phyloP scores from a whole-genome alignment of 2,797 vertebrate species.

The Coccyzus lansbergi region DNA sequence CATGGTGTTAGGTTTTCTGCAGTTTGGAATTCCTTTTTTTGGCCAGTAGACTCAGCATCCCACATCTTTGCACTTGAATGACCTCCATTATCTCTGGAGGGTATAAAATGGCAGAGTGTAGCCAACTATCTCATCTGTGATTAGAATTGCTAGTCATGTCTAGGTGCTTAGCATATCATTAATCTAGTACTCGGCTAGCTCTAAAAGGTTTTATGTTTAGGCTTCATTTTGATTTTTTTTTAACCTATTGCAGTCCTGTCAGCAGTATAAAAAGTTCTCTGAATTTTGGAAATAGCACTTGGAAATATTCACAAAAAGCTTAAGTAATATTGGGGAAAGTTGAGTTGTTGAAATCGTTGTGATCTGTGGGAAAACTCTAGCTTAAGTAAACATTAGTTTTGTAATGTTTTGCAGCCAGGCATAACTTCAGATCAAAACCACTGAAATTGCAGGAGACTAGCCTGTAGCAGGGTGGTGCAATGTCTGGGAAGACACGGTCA shows the following conservation, averaged over 20 bases:
- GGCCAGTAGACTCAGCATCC: slow-evolving; percentile 9
- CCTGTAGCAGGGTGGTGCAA: neutral
- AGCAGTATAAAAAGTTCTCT: neutral
- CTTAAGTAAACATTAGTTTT: neutral
- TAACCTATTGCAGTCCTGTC: neutral
- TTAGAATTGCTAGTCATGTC: slow-evolving; percentile 10
- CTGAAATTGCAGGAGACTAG: neutral
- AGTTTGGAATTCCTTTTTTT: slow-evolving; percentile 7
- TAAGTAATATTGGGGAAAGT: neutral
- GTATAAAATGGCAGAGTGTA: slow-evolving; percentile 26
- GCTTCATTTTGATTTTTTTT: neutral
- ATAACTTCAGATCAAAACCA: neutral
- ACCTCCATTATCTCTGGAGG: slow-evolving; percentile 22
- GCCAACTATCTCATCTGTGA: slow-evolving; percentile 31
- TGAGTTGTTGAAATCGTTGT: neutral
- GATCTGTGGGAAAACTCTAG: neutral
- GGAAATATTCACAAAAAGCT: neutral
- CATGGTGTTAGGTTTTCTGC: neutral
- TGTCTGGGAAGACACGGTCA: neutral
- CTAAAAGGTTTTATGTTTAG: neutral
- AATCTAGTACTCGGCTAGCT: neutral
- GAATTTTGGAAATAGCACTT: neutral
- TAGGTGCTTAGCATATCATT: slow-evolving; percentile 1
- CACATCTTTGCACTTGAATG: slow-evolving; percentile 47
- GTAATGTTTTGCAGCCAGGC: neutral